Conservation (phyloP, 2,113 vertebrate species). For the Rhombomys opimus region DNA sequence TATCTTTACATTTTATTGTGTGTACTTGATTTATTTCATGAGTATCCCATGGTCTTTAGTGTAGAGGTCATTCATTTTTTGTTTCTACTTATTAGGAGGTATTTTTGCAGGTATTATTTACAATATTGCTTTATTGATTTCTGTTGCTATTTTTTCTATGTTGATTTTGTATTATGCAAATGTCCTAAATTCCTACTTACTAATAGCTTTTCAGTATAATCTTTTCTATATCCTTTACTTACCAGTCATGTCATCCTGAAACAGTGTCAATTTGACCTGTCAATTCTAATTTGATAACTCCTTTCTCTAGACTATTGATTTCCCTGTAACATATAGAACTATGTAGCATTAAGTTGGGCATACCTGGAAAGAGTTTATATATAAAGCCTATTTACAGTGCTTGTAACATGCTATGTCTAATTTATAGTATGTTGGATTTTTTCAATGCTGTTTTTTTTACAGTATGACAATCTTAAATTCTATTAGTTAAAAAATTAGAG, state of each 20-base stretch:
- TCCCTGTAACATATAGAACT: not conserved
- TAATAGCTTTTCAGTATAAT: not conserved
- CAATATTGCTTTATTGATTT: not conserved
- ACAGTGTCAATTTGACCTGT: not conserved
- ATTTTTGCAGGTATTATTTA: not conserved
- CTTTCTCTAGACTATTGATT: not conserved
- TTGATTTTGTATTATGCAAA: not conserved
- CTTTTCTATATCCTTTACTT: not conserved
- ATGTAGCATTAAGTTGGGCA: not conserved
- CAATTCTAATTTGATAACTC: not conserved
- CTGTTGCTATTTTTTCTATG: not conserved
- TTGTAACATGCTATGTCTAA: not conserved
- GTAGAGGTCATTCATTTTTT: not conserved
- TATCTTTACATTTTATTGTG: not conserved
- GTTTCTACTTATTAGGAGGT: not conserved
- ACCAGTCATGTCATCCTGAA: not conserved
- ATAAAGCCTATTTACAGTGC: not conserved
- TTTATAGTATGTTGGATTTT: not conserved
- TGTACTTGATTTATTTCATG: not conserved
- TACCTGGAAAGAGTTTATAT: not conserved
- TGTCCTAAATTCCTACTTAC: not conserved
- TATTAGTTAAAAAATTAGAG: not conserved
- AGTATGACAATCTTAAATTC: not conserved
- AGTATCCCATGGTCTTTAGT: not conserved
- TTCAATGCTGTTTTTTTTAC: not conserved